Percentiles rank a stretch among this genome's conserved stretches.
Conservation (phyloP, 2,888 invertebrate species). For the Thelaira solivaga region DNA sequence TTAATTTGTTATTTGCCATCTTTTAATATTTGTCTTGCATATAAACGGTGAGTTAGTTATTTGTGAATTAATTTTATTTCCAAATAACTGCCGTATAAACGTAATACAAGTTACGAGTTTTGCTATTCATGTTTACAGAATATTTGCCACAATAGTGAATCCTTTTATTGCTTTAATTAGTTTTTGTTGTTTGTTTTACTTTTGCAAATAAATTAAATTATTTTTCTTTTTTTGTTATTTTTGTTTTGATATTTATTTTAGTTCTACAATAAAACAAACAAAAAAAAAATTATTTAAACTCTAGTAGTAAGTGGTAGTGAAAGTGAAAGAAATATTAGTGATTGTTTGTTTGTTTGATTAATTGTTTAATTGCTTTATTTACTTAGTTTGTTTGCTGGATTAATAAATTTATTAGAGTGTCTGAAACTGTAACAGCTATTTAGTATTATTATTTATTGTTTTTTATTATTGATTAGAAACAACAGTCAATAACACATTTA, state of each 20-base stretch:
- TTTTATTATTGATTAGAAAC: conserved; percentile 17
- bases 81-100: too few relatives aligned
- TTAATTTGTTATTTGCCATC: too few relatives aligned
- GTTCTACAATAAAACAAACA: conserved; percentile 4
- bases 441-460: too few relatives aligned
- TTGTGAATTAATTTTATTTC: too few relatives aligned
- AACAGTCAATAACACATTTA: conserved; percentile 34
- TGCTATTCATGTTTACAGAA: too few relatives aligned
- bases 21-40: too few relatives aligned
- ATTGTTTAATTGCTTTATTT: not conserved
- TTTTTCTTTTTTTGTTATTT: not conserved
- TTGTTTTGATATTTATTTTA: not conserved
- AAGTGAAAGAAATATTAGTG: conserved; percentile 36
- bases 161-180: not conserved
- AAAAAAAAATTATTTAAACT: not conserved
- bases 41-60: too few relatives aligned
- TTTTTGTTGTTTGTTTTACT: not conserved
- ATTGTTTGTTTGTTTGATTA: conserved; percentile 25
- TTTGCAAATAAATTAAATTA: not conserved
- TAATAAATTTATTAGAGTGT: conserved; percentile 30
- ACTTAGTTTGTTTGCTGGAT: conserved; percentile 13
- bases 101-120: too few relatives aligned
- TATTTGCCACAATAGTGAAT: too few relatives aligned
- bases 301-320: conserved; percentile 10
- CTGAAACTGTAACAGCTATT: conserved; percentile 19